Evolutionary conservation across 2,113 vertebrate species (phyloP), one percentile per base, ranked within the genome.

Genomic region (Entelurus aequoreus): DNA sequence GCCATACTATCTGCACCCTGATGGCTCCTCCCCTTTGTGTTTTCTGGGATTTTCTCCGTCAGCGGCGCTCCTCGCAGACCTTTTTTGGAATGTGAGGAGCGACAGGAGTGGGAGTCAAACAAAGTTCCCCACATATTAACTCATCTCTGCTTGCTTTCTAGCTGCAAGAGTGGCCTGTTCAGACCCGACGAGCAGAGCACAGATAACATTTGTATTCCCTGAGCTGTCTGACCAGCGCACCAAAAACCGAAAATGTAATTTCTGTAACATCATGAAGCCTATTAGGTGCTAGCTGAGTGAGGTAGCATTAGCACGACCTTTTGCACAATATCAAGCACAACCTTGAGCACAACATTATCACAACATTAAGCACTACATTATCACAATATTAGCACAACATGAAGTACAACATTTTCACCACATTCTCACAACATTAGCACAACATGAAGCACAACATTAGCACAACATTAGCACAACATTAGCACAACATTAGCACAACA

Each of bases 61-160:
- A 78, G 79, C 62, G 68, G 72, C 62, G 65, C 65, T 71, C 86
- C 65, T 35, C 79, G 60, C 80, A 79, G 85, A 77, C 88, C 87
- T 88, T 84, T 84, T 84, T 89, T 82, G 88, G 87, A 88, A 87
- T 86, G 85, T 89, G 86, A 86, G 74, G 69, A 74, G 74, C 82
- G 86, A 85, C 84, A 84, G 75, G 86, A 88, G 82, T 77, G 62
- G 86, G 84, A 86, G 87, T 87, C 76, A 76, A 76, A 77, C 74
- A 74, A 78, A 76, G 80, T 80, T 81, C 87, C 81, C 85, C 81
- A 81, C 86, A 79, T 77, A 60, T 79, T 1, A 74, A 80, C 65
- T 81, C 66, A 81, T 76, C 62, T 75, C 69, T 60, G 62, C 64
- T 76, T 68, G 69, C 71, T 72, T 67, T 77, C 63, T 48, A 62